Conservation (phyloP, 2,888 invertebrate genomes). For the Drosophila helvetica region DNA sequence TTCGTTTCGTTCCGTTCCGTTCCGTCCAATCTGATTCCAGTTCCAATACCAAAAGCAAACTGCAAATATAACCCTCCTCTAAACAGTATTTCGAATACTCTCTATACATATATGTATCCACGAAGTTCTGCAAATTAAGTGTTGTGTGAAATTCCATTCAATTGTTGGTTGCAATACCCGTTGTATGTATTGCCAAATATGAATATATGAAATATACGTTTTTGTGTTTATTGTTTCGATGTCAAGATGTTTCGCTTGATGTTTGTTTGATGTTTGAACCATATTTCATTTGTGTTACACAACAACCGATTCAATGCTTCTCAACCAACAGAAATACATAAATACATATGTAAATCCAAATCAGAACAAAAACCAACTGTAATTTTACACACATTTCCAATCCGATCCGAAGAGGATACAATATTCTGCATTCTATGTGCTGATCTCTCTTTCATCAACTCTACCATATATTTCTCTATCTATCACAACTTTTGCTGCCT, state of each 20-base stretch:
- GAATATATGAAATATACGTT: slow-evolving; percentile 11
- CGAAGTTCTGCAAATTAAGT: slow-evolving; percentile 60
- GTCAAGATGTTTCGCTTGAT: slow-evolving; percentile 35
- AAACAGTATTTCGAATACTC: background rate
- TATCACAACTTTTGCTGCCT: slow-evolving; percentile 22
- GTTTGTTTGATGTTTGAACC: slow-evolving; percentile 46
- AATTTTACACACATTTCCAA: background rate
- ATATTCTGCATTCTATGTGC: slow-evolving; percentile 29
- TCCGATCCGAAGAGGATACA: background rate
- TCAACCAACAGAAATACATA: slow-evolving; percentile 25
- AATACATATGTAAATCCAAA: slow-evolving; percentile 17
- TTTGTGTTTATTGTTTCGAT: slow-evolving; percentile 48
- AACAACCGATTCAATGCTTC: slow-evolving; percentile 18
- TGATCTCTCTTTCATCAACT: slow-evolving; percentile 21
- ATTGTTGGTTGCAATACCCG: slow-evolving; percentile 64
- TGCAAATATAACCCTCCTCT: slow-evolving; percentile 27
- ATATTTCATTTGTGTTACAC: slow-evolving; percentile 20
- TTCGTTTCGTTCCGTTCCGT: background rate
- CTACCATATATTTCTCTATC: slow-evolving; percentile 2
- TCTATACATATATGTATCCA: slow-evolving; percentile 27
- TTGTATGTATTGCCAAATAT: slow-evolving; percentile 42
- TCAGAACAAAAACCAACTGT: slow-evolving; percentile 9
- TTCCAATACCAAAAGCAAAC: slow-evolving; percentile 27
- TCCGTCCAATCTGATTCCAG: background rate
- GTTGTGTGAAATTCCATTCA: slow-evolving; percentile 62